Base-by-base conservation (phyloP, 2,797 vertebrate species). In the Anguilla obscura region DNA sequence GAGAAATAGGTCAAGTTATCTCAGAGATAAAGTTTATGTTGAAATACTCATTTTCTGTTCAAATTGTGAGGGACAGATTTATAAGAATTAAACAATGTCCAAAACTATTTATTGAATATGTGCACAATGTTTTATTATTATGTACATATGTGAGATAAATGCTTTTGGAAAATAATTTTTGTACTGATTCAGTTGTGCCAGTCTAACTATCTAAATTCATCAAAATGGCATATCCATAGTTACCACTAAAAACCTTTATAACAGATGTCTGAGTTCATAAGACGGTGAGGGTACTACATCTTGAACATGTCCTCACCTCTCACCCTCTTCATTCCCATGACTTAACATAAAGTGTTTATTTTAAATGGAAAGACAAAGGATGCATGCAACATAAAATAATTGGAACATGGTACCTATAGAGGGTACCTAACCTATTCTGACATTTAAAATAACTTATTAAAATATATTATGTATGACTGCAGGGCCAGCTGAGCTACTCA, bases 381-480 rank as follows among this genome's bases (percentile, higher is more conserved):
- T 14, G 12, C 30, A 16, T 16, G 71, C 2, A 33, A 30, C 71
- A 36, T 76, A 33, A 76, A 76, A 10, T 76, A 76, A 76, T 76
- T 36, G 30, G 9, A 76, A 76, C 14, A 36, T 30, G 27, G 27
- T 30, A 45, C 27, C 8, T 10, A 27, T n/a, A 69, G n/a, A 27
- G 24, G 30, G 71, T 33, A 74, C 71, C 30, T 74, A 33, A 74
- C 33, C 27, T 74, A 14, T 36, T 36, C 71, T 74, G 71, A 33
- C 71, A 71, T 71, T 71, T 71, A 71, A 71, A 63, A 63, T 63
- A 63, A 71, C n/a, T 14, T 33, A 71, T 30, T 71, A 71, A 71
- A 71, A 71, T 71, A 71, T 30, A 33, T 71, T 14, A 33, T 9
- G 69, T 33, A 63, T 63, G 60, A 63, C 60, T 21, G 40, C 40